A percentile compares a stretch with the other conserved stretches of the same genome.
Evolutionary conservation across 1,140 invertebrate genomes (phyloP).

Genomic region (Bombus pascuorum): DNA sequence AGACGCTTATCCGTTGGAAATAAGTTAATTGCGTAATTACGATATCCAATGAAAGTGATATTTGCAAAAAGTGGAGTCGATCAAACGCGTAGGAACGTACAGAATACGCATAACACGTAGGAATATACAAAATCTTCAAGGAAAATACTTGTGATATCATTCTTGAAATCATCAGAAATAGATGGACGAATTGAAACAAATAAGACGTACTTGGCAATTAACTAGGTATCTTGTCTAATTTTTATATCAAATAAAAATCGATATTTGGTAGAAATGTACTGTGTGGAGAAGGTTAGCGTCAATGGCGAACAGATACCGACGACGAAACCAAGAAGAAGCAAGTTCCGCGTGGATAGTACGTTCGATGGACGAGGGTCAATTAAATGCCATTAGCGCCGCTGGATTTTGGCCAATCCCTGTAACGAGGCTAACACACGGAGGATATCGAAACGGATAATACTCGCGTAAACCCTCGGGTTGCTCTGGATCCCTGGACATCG

Average conservation of each 20-base stretch:
- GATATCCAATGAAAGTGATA: too few relatives aligned
- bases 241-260: not conserved
- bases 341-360: slow-evolving; percentile 52
- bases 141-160: too few relatives aligned
- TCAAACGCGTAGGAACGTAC: too few relatives aligned
- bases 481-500: slow-evolving; percentile 31
- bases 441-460: slow-evolving; percentile 51
- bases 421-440: slow-evolving; percentile 57
- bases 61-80: too few relatives aligned
- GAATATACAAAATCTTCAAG: too few relatives aligned
- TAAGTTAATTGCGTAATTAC: too few relatives aligned
- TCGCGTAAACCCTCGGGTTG: slow-evolving; percentile 26
- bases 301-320: not conserved
- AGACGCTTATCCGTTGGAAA: not conserved
- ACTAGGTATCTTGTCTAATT: too few relatives aligned
- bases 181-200: too few relatives aligned
- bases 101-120: too few relatives aligned
- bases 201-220: too few relatives aligned
- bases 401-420: slow-evolving; percentile 63
- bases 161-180: too few relatives aligned
- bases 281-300: fast-evolving
- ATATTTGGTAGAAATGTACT: too few relatives aligned
- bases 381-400: slow-evolving; percentile 68
- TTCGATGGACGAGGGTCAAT: slow-evolving; percentile 67
- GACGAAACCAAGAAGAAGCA: not conserved